Evolutionary conservation across 2,888 invertebrate genomes (phyloP).

Genomic region (Gibbula magus): DNA sequence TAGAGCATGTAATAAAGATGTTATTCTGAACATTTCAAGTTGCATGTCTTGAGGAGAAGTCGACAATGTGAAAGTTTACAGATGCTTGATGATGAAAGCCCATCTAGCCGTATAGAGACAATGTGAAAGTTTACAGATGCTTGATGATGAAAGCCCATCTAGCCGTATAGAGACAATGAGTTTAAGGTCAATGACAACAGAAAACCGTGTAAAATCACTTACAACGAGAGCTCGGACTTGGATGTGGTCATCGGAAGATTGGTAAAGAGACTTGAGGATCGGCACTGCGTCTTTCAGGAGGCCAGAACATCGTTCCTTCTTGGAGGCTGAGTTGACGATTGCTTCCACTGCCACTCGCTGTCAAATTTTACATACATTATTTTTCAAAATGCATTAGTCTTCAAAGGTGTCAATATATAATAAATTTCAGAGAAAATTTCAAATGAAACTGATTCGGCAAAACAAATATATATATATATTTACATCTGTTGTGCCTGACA

Average conservation of each 20-base stretch:
- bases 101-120: no score
- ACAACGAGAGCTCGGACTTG: constrained; percentile 81
- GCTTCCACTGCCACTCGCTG: constrained; percentile 97
- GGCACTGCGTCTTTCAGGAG: constrained; percentile 92
- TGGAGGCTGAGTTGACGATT: constrained; percentile 95
- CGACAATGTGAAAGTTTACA: no score
- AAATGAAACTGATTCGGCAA: no score
- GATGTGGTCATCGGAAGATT: constrained; percentile 91
- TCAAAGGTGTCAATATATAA: background rate
- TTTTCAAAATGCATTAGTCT: background rate
- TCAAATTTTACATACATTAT: background rate
- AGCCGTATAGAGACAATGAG: no score
- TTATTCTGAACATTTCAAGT: no score
- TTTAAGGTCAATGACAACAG: background rate
- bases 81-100: no score
- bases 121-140: no score
- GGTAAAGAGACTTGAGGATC: constrained; percentile 94
- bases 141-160: no score
- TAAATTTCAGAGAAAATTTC: background rate
- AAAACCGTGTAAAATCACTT: constrained; percentile 51
- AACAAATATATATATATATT: no score
- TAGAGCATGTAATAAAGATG: no score
- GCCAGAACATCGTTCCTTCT: constrained; percentile 95
- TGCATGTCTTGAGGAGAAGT: no score
- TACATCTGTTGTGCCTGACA: no score